Evolutionary conservation across 2,888 invertebrate species (phyloP), one percentile per base, ranked within the genome.

Genomic region (Eustalomyia histrio): DNA sequence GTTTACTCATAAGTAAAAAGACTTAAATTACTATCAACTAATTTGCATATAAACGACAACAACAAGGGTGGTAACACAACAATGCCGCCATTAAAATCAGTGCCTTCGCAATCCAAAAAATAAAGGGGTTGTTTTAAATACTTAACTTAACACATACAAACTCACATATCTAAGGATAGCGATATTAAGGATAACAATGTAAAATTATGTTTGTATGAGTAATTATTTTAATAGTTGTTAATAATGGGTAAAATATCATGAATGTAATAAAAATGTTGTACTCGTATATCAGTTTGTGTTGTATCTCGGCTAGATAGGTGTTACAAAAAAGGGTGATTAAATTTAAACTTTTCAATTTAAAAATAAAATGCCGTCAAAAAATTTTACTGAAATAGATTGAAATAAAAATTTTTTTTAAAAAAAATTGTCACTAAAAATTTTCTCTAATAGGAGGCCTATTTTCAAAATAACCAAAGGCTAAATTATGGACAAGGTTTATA

Each of bases 21-120:
- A 29, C 6, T 29, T 39, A 39, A 39, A 39, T 39, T 63, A 81
- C 69, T 81, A 78, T 74, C 78, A 67, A 71, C 78, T 81, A 78
- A 81, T 81, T 81, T 81, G 81, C 81, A 81, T 81, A 78, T 67
- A 50, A 75, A 61, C 65, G 65, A 80, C 69, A 72, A 68, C 16
- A 7, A 21, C 17, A 72, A 58, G 81, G 81, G 78, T 81, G 81
- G 74, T n/a, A 35, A 21, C 72, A 52, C 43, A 74, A 73, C 72
- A 73, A 74, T 74, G 21, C 83, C 74, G 83, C 84, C 84, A 84
- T 84, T 84, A 81, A 83, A 83, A 84, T 83, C 84, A 83, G 63
- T 71, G 68, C 60, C 67, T 72, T 43, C 53, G 68, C 64, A 55
- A 63, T 52, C 12, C 12, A 39, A 65, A 33, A 39, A 24, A 21